Evolutionary conservation across 2,113 vertebrate species (phyloP), one percentile per base, ranked within the genome.

Genomic region (Silurus asotus): DNA sequence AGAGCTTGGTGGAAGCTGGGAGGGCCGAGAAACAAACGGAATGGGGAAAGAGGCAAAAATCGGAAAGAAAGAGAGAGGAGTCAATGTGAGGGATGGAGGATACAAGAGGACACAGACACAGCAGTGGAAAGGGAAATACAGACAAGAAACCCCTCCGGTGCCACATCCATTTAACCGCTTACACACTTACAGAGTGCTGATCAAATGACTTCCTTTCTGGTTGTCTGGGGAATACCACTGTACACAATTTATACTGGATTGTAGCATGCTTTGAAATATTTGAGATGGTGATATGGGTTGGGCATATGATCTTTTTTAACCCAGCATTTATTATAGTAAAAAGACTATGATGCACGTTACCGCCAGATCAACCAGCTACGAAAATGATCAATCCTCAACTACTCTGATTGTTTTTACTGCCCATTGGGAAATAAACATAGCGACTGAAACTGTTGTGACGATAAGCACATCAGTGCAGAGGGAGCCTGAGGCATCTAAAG

Each of bases 1-100:
- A 92, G 69, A 95, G 94, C 93, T 96, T 96, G 88, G 95, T 93
- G 74, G 94, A 94, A 91, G 92, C 91, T 88, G 89, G 19, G 88
- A 83, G 90, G 83, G 79, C 78, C 58, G 70, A 87, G 78, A 85
- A 86, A 17, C 49, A 14, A 64, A 77, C 37, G 19, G 13, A 92
- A 91, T 92, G 88, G 55, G 17, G 79, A 23, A 20, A 51, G 67
- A 45, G 88, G 89, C 84, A 28, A 51, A 85, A 84, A 87, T n/a
- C 87, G 84, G 75, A 81, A 78, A 88, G 70, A 77, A 69, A 80
- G 58, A 79, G 79, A 81, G 45, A 77, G 28, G 62, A 58, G 67
- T 64, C 78, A 86, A 51, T 25, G 48, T 48, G 75, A 67, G 61
- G 20, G 65, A 53, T 49, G 80, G 53, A 87, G 72, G 87, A 56